Percentiles rank a stretch among this genome's conserved stretches.
These are phyloP conservation scores for Alloplasta piceator DNA, from an alignment of 2,888 invertebrate genomes.

Conservation along the genomic window DNA sequence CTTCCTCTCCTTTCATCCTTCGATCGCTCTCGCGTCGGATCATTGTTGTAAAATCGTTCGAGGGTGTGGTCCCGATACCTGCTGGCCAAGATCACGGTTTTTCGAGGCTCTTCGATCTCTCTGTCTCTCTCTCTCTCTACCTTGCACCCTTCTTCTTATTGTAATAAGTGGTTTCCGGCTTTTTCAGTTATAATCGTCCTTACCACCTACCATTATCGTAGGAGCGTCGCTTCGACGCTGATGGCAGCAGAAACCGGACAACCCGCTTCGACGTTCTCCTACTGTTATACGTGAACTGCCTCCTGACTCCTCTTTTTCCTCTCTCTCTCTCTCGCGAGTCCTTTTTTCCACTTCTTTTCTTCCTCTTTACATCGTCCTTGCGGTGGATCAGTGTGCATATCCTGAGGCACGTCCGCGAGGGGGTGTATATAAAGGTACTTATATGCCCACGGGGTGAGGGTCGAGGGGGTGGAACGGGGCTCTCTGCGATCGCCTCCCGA, in stretches of 20 bases:
- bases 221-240: slow-evolving; percentile 77
- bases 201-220: slow-evolving; percentile 74
- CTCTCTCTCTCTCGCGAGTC: slow-evolving; percentile 20
- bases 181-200: slow-evolving; percentile 81
- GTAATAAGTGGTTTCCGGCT: slow-evolving; percentile 82
- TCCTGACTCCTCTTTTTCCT: slow-evolving; percentile 34
- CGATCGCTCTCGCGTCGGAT: slow-evolving; percentile 21
- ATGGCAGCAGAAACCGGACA: slow-evolving; percentile 71
- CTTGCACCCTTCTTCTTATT: slow-evolving; percentile 40
- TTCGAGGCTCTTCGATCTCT: neutral
- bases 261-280: slow-evolving; percentile 51
- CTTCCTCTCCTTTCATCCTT: slow-evolving; percentile 10
- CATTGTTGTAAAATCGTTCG: slow-evolving; percentile 15
- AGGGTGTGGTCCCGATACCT: slow-evolving; percentile 53
- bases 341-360: slow-evolving; percentile 31
- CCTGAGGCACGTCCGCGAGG: too few species aligned
- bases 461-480: too few species aligned
- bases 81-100: neutral
- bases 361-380: slow-evolving; percentile 33
- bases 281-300: slow-evolving; percentile 33
- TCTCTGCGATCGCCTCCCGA: too few species aligned
- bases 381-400: too few species aligned
- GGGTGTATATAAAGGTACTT: too few species aligned
- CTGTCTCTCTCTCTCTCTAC: neutral
- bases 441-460: too few species aligned